These are phyloP conservation scores for Gymnogyps californianus DNA, from an alignment of 2,113 vertebrate genomes.

Conservation along the genomic window DNA sequence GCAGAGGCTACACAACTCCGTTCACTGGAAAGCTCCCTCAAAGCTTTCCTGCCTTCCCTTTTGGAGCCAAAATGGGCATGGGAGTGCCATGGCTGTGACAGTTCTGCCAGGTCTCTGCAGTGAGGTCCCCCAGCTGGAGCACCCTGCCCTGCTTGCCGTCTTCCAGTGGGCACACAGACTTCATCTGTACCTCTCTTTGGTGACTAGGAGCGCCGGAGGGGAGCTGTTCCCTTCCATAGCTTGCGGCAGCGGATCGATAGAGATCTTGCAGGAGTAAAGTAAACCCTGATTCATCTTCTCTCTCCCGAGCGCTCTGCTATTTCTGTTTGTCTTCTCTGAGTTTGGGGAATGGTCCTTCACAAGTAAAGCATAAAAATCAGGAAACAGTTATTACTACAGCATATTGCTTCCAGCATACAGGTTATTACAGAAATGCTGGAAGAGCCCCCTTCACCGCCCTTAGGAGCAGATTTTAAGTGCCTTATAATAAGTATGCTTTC, in stretches of 20 bases:
- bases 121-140: background rate
- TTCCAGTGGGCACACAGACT: fast-evolving
- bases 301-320: background rate
- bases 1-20: background rate
- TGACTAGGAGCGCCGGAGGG: fast-evolving
- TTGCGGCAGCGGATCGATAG: fast-evolving
- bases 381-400: background rate
- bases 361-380: background rate
- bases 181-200: background rate
- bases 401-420: background rate
- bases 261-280: background rate
- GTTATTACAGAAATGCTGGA: background rate
- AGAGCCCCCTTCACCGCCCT: background rate
- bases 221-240: fast-evolving
- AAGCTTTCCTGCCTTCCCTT: background rate
- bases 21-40: background rate
- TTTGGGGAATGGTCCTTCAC: background rate
- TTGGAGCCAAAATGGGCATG: background rate
- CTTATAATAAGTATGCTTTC: background rate
- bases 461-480: background rate
- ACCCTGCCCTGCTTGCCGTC: background rate
- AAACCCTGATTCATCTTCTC: background rate
- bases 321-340: background rate
- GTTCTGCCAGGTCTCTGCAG: background rate
- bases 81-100: background rate